Percentiles rank a stretch among this genome's conserved stretches.
phyloP scores from a whole-genome alignment of 2,113 vertebrate genomes.

The Sylvietta virens region DNA sequence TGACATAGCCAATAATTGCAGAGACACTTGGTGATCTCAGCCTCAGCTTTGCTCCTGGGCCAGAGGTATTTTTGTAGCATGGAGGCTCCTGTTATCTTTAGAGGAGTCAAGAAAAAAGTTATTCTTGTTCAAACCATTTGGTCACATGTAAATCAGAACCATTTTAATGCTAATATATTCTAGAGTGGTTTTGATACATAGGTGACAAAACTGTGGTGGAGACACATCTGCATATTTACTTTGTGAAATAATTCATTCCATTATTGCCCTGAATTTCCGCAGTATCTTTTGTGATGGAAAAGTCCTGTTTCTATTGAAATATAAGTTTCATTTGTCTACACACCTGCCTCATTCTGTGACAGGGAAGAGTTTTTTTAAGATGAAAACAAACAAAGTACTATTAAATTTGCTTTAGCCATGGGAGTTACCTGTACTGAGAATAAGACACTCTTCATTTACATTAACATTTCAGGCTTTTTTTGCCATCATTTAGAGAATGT shows the following conservation, averaged over 20 bases:
- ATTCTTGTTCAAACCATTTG: background rate
- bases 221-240: background rate
- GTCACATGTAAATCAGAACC: background rate
- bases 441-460: background rate
- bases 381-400: background rate
- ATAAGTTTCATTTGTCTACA: background rate
- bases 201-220: background rate
- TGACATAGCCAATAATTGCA: background rate
- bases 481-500: background rate
- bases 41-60: background rate
- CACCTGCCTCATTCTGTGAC: background rate
- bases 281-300: background rate
- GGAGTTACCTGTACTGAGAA: background rate
- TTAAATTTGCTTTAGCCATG: background rate
- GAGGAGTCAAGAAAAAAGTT: background rate
- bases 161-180: background rate
- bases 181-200: background rate
- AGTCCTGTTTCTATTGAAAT: background rate
- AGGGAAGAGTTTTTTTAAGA: background rate
- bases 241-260: background rate
- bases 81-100: background rate
- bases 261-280: background rate
- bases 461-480: background rate
- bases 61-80: background rate
- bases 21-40: background rate